Evolutionary conservation across 2,797 vertebrate species (phyloP), one percentile per base, ranked within the genome.

Genomic region (Argyrosomus regius): DNA sequence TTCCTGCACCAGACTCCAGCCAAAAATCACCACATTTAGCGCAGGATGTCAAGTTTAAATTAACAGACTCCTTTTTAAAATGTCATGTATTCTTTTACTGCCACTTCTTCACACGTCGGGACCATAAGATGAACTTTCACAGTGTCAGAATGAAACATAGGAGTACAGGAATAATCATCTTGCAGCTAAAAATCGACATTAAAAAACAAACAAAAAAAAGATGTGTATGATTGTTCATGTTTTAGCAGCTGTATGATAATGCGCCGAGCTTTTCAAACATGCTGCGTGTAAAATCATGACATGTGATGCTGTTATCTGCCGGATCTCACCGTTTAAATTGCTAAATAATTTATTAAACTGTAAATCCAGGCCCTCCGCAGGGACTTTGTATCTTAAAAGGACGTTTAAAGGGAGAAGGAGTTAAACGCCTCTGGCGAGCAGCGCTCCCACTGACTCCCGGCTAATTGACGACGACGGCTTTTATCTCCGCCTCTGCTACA

Each of bases 311-410:
- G 81, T 83, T 94, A 95, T 95, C 94, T 87, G 90, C 68, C 14
- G 82, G 79, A 93, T 94, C 92, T 93, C 76, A 87, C 80, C 90
- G 92, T 95, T 95, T 94, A 95, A 94, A 94, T 90, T 72, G 92
- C 91, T 95, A 94, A 95, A 96, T 96, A 92, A 96, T 96, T 93
- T 94, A 96, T 95, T 89, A 93, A 91, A 94, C 77, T 87, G 87
- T 90, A 89, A 90, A 93, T 90, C 87, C 87, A 81, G 86, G 86
- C 83, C 88, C 90, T 95, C 95, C 95, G 90, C 90, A 49, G 95
- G 95, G 95, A 95, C 91, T 90, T 79, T 83, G 89, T 88, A 84
- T 94, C 90, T 94, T 94, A 91, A 95, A 95, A 94, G 92, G 91
- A 92, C 91, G 93, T 93, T 94, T 93, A 95, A 93, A 94, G 88